Percentiles rank a stretch among this genome's conserved stretches.
Evolutionary conservation across 2,888 invertebrate species (phyloP).

Genomic region (Sturmia bella): DNA sequence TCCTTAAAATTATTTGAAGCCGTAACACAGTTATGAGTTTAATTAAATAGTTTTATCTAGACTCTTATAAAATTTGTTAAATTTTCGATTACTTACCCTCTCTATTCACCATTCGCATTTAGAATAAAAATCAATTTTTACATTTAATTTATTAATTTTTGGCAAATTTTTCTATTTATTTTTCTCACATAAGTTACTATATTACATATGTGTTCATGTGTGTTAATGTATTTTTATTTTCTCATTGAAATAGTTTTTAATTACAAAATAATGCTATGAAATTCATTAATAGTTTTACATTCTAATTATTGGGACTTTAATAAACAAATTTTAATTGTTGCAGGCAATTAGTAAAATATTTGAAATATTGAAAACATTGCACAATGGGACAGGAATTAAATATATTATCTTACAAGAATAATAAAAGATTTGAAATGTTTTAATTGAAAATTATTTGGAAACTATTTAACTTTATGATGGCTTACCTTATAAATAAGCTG

Average conservation of each 20-base stretch:
- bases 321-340: slow-evolving; percentile 11
- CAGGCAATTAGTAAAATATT: slow-evolving; percentile 4
- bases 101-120: background rate
- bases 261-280: slow-evolving; percentile 12
- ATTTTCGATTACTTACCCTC: slow-evolving; percentile 19
- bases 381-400: background rate
- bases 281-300: slow-evolving; percentile 15
- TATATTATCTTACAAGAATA: no score
- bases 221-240: background rate
- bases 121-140: slow-evolving; percentile 24
- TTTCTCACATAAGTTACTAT: slow-evolving; percentile 52
- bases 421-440: no score
- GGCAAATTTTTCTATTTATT: slow-evolving; percentile 46
- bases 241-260: slow-evolving; percentile 31
- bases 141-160: slow-evolving; percentile 49
- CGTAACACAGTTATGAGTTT: no score
- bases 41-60: no score
- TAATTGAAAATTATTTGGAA: no score
- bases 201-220: slow-evolving; percentile 8
- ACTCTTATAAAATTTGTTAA: no score
- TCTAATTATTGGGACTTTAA: background rate
- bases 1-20: no score
- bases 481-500: no score
- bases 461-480: no score
- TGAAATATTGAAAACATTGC: background rate